phyloP scores from a whole-genome alignment of 2,888 invertebrate genomes.

The Entomobrya multifasciata region DNA sequence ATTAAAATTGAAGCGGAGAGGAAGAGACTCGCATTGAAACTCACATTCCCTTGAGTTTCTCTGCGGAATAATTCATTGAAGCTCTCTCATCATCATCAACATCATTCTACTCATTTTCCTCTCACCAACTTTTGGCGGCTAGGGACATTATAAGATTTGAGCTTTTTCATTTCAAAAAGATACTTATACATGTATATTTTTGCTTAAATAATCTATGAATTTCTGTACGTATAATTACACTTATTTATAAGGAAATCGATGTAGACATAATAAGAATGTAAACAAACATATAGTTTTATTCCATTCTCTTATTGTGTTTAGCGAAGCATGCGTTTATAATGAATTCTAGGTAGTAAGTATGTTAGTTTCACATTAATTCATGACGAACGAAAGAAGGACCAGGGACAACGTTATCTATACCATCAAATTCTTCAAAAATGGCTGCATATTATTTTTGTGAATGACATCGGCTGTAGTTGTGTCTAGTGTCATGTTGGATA shows the following conservation, averaged over 20 bases:
- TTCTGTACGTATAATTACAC: neutral
- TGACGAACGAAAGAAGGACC: slow-evolving; percentile 18
- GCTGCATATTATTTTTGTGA: no score
- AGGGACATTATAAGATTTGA: slow-evolving; percentile 6
- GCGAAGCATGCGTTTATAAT: slow-evolving; percentile 54
- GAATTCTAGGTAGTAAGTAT: slow-evolving; percentile 28
- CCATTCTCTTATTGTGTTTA: slow-evolving; percentile 8
- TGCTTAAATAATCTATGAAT: neutral
- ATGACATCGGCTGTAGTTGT: no score
- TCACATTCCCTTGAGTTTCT: slow-evolving; percentile 34
- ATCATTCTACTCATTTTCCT: no score
- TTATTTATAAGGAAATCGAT: slow-evolving; percentile 23
- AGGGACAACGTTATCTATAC: slow-evolving; percentile 33
- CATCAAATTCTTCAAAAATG: no score
- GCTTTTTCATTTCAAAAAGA: no score
- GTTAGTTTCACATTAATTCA: slow-evolving; percentile 24
- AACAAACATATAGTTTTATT: neutral
- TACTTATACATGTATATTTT: no score
- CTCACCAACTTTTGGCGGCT: slow-evolving; percentile 9
- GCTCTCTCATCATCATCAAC: neutral
- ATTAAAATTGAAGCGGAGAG: neutral
- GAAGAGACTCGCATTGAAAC: neutral
- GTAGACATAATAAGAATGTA: neutral
- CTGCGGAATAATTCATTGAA: slow-evolving; percentile 10
- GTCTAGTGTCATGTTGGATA: no score